Evolutionary conservation across 2,888 invertebrate species (phyloP).

Genomic region (Agrotis clavis): DNA sequence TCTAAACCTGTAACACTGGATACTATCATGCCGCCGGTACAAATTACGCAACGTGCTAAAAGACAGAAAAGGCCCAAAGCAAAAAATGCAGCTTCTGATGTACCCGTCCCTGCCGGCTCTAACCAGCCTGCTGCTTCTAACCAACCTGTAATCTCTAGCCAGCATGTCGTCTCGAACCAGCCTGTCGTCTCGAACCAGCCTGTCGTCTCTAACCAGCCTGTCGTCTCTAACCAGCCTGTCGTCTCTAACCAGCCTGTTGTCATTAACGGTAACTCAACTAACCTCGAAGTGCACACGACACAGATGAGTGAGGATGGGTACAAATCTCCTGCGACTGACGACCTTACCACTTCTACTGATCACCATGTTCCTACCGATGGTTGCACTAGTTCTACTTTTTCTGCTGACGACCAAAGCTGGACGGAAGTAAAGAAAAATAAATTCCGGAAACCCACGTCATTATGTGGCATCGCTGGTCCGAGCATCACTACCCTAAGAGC

Average conservation of each 20-base stretch:
- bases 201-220: too few species aligned
- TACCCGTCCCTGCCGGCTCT: too few species aligned
- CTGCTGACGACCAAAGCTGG: constrained; percentile 2
- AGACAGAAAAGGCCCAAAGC: too few species aligned
- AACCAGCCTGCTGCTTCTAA: too few species aligned
- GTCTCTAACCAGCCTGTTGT: not conserved
- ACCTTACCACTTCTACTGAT: too few species aligned
- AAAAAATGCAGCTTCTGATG: too few species aligned
- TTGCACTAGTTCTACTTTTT: not conserved
- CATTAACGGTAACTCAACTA: not conserved
- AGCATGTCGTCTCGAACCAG: too few species aligned
- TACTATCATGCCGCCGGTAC: not conserved
- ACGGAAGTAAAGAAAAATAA: constrained; percentile 4
- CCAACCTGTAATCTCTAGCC: too few species aligned
- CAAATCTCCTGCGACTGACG: not conserved
- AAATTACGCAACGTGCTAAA: too few species aligned
- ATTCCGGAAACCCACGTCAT: not conserved
- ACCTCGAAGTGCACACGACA: not conserved
- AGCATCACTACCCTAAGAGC: too few species aligned
- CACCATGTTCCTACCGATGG: not conserved
- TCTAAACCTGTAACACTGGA: not conserved
- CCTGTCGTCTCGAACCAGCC: too few species aligned
- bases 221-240: not conserved
- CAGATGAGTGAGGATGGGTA: not conserved
- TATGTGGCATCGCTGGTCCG: constrained; percentile 6